Evolutionary conservation across 1,140 invertebrate species (phyloP).

Genomic region (Chrysoperla carnea): DNA sequence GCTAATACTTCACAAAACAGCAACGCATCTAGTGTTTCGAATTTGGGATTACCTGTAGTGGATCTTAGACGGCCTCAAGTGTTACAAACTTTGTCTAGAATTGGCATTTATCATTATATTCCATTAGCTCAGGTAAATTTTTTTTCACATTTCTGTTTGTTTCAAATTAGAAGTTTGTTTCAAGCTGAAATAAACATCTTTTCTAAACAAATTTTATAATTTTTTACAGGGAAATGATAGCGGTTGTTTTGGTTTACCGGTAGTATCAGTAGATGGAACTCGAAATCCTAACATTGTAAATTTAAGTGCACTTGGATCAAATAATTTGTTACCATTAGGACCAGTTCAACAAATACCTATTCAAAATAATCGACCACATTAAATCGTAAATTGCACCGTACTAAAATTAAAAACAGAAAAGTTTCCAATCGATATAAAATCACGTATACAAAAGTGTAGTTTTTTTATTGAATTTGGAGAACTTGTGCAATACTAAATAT

Average conservation of each 20-base stretch:
- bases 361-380: too few species aligned
- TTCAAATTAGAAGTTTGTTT: too few species aligned
- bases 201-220: too few species aligned
- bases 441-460: too few species aligned
- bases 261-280: constrained; percentile 46
- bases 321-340: constrained; percentile 46
- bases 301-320: constrained; percentile 41
- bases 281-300: constrained; percentile 38
- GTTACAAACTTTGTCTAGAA: constrained; percentile 35
- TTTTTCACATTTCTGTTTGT: too few species aligned
- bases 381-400: too few species aligned
- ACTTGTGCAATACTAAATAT: too few species aligned
- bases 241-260: constrained; percentile 49
- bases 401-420: too few species aligned
- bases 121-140: constrained; percentile 37
- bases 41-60: constrained; percentile 52
- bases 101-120: constrained; percentile 57
- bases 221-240: constrained; percentile 26
- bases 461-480: too few species aligned
- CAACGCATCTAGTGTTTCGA: constrained; percentile 29
- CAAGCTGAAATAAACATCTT: too few species aligned
- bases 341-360: constrained; percentile 26
- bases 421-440: too few species aligned
- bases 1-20: constrained; percentile 11
- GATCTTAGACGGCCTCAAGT: constrained; percentile 47